Evolutionary conservation across 2,888 invertebrate genomes (phyloP), one percentile per base, ranked within the genome.

Genomic region (Latrodectus hesperus): DNA sequence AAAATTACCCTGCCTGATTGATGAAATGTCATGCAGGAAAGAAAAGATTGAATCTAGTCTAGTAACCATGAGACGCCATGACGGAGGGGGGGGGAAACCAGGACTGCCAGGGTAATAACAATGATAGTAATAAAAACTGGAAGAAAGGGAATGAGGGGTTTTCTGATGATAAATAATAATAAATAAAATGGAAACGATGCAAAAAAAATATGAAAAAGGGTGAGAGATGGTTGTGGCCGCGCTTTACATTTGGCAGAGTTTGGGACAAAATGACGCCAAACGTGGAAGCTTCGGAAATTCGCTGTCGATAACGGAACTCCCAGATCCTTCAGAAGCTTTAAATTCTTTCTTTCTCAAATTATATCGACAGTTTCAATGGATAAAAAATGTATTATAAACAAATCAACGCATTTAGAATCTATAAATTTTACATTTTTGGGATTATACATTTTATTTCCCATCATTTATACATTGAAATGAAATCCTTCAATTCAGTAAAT

Each of bases 1-100:
- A 68, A 88, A 88, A 88, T 88, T 88, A 88, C 78, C 87, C 87
- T 75, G 82, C 38, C 79, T 88, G 87, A 88, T 88, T 88, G 87
- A 88, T 88, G 87, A 88, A 88, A 88, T 88, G 87, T 83, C 87
- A 83, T 53, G 53, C 81, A 67, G 71, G 80, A 65, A 87, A 81
- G 81, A 87, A 87, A 81, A 81, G 86, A 80, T 81, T 81, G 84
- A 84, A 84, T 65, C 84, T 71, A 70, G 71, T 26, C 14, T 60
- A 60, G 60, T 60, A 38, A n/a, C 60, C 60, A 60, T 60, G 67
- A 68, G 67, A 22, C 12, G 67, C 55, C 55, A 72, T 64, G 17
- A 64, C 22, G 49, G 52, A 65, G 60, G 68, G 38, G 68, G 12
- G 55, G 38, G 68, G 12, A 49, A 55, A 51, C 17, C 16, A 67